Conservation (phyloP, 2,888 invertebrate species). For the Zootermopsis nevadensis region DNA sequence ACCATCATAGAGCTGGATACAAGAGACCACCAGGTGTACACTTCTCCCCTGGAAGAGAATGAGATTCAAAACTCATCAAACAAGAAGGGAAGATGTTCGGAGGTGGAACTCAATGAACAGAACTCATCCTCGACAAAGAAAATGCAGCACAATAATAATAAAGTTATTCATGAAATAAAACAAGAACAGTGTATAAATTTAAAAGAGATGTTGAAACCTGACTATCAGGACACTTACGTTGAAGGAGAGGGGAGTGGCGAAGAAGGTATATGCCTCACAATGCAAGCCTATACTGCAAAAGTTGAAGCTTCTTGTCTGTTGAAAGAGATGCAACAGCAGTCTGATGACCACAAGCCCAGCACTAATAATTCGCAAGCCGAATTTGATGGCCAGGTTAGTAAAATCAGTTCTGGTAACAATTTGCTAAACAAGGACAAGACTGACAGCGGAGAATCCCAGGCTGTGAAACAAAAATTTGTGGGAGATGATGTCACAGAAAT, state of each 20-base stretch:
- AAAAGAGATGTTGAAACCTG: constrained; percentile 21
- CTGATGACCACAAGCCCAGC: neutral
- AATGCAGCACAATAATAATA: constrained; percentile 31
- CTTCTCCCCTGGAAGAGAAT: constrained; percentile 42
- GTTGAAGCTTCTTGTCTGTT: neutral
- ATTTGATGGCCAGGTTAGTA: neutral
- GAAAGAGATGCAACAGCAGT: neutral
- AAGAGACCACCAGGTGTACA: constrained; percentile 2
- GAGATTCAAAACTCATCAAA: constrained; percentile 46
- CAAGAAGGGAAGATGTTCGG: constrained; percentile 39
- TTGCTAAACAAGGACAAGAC: neutral
- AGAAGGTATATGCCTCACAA: neutral
- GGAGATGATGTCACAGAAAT: neutral
- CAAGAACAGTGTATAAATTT: constrained; percentile 1
- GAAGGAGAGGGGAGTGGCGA: neutral
- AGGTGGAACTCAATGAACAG: constrained; percentile 47
- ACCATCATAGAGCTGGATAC: constrained; percentile 38
- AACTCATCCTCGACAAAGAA: constrained; percentile 37
- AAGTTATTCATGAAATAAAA: constrained; percentile 8
- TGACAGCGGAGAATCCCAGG: neutral
- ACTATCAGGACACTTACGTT: neutral
- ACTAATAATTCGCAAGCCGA: neutral
- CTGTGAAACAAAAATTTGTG: neutral
- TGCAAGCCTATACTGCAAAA: neutral
- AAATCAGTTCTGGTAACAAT: too few species aligned